phyloP scores from a whole-genome alignment of 2,888 invertebrate species.

The Eupithecia abbreviata region DNA sequence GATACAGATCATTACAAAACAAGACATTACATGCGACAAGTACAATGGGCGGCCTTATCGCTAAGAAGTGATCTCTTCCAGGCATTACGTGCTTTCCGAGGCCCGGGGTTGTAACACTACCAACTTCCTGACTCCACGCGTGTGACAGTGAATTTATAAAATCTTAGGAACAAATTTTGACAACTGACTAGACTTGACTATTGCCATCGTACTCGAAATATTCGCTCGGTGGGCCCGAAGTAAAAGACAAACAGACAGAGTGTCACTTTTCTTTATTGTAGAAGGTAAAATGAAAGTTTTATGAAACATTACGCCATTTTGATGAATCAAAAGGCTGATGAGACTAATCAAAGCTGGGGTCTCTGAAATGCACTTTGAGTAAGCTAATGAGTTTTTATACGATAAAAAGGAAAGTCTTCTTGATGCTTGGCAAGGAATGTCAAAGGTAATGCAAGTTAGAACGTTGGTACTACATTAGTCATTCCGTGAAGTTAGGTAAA shows the following conservation, averaged over 20 bases:
- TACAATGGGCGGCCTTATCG: no score
- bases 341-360: constrained; percentile 21
- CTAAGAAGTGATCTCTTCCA: no score
- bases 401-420: not conserved
- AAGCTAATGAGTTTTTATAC: not conserved
- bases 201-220: not conserved
- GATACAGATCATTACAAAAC: no score
- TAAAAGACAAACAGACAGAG: not conserved
- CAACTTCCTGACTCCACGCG: no score
- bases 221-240: not conserved
- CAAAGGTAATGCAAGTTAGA: not conserved
- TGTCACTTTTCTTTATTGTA: not conserved
- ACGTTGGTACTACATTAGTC: no score
- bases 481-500: not conserved
- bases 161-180: no score
- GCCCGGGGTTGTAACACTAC: no score
- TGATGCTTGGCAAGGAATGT: not conserved
- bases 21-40: no score
- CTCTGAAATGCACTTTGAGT: constrained; percentile 12
- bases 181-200: no score
- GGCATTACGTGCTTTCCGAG: no score
- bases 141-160: no score
- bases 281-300: constrained; percentile 19
- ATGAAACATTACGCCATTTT: constrained; percentile 38
- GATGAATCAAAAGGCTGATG: constrained; percentile 39